Evolutionary conservation across 2,113 vertebrate species (phyloP).

Genomic region (Odobenus rosmarus): DNA sequence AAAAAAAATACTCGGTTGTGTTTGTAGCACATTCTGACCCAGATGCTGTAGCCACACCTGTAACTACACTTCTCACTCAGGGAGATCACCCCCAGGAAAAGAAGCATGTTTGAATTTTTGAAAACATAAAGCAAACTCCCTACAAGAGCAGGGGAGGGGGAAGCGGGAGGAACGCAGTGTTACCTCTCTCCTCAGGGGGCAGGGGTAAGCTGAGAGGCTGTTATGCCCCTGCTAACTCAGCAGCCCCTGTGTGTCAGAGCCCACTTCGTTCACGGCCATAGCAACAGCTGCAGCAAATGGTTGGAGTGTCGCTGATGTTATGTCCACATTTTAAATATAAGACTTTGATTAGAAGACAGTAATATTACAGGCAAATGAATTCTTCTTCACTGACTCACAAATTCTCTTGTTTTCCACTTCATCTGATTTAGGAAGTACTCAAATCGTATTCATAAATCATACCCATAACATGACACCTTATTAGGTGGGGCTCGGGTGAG

Average conservation of each 20-base stretch:
- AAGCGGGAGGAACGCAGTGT: not conserved
- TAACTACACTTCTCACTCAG: not conserved
- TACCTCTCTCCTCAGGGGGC: not conserved
- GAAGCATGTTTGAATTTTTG: not conserved
- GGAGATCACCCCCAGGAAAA: not conserved
- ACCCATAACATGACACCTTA: constrained; percentile 18
- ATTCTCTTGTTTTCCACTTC: not conserved
- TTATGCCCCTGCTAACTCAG: not conserved
- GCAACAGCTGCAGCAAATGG: not conserved
- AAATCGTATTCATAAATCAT: constrained; percentile 54
- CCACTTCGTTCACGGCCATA: not conserved
- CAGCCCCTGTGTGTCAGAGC: not conserved
- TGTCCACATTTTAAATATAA: constrained; percentile 27
- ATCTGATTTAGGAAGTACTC: not conserved
- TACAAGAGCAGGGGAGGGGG: not conserved
- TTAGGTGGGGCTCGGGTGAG: not conserved
- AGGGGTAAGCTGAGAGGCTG: rapidly evolving
- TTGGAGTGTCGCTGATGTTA: not conserved
- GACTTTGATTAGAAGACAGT: not conserved
- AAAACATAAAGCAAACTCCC: not conserved
- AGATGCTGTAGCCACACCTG: not conserved
- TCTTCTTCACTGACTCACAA: not conserved
- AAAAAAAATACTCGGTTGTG: not conserved
- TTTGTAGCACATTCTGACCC: not conserved
- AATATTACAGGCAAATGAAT: not conserved